These are phyloP conservation scores for Beaufortia kweichowensis DNA, from an alignment of 2,113 vertebrate species.

Conservation along the genomic window DNA sequence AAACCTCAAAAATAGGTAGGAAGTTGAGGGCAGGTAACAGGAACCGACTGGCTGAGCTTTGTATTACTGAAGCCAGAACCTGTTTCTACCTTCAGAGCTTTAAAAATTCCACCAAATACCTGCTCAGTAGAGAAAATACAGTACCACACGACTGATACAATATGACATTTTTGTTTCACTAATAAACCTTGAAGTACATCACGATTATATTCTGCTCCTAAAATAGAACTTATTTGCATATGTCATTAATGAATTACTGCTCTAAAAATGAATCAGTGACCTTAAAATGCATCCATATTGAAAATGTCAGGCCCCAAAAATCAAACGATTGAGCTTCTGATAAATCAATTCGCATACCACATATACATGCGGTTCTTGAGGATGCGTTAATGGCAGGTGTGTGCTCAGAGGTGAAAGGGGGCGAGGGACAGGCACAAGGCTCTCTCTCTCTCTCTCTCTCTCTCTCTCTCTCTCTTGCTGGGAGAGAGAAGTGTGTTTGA, in stretches of 20 bases:
- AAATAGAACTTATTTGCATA: not conserved
- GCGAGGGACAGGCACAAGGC: not conserved
- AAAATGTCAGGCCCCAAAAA: not conserved
- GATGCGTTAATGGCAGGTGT: conserved; percentile 19
- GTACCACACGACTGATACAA: not conserved
- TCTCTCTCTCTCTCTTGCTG: too few species aligned
- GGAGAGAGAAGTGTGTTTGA: conserved; percentile 42
- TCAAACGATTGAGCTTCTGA: conserved; percentile 5
- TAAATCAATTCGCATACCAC: conserved; percentile 21
- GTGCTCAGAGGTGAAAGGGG: conserved; percentile 1
- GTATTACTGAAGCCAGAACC: conserved; percentile 66
- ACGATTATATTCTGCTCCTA: not conserved
- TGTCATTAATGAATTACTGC: not conserved
- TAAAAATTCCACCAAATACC: not conserved
- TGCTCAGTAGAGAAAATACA: not conserved
- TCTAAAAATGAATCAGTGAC: not conserved
- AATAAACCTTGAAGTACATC: not conserved
- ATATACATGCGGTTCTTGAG: not conserved
- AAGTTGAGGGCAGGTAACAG: conserved; percentile 82
- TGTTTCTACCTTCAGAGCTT: not conserved
- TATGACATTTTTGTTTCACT: not conserved
- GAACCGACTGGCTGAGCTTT: not conserved
- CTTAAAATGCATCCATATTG: conserved; percentile 1
- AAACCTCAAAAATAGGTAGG: conserved; percentile 86
- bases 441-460: too few species aligned